Evolutionary conservation across 2,113 vertebrate species (phyloP).

Genomic region (Lycaon pictus): DNA sequence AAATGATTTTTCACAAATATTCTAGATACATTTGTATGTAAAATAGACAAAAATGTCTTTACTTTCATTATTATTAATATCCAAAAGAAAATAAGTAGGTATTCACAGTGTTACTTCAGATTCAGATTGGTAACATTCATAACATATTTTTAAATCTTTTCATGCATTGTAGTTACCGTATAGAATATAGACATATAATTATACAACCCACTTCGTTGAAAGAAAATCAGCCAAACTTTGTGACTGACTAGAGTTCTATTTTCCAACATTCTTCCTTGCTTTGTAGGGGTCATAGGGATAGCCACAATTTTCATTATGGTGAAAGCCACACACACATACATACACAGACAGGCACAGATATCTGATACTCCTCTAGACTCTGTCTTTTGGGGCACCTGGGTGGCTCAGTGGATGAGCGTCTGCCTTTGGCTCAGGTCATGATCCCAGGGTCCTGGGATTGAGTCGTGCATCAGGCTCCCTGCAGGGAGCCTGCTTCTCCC

Average conservation of each 20-base stretch:
- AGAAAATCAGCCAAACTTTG: background rate
- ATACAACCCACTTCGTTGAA: background rate
- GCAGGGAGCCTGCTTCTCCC: too few relatives aligned
- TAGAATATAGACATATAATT: background rate
- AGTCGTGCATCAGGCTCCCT: too few relatives aligned
- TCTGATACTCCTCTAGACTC: background rate
- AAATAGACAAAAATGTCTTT: conserved; percentile 12
- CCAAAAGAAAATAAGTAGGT: background rate
- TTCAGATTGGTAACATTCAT: background rate
- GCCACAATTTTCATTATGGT: background rate
- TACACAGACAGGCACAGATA: background rate
- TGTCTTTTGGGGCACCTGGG: background rate
- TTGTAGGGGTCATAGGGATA: background rate
- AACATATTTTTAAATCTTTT: background rate
- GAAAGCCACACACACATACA: background rate
- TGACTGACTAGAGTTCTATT: background rate
- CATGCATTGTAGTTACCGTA: background rate
- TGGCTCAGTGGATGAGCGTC: too few relatives aligned
- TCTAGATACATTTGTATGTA: background rate
- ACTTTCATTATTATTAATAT: background rate
- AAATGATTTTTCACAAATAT: conserved; percentile 34
- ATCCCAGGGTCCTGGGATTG: too few relatives aligned
- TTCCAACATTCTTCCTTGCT: background rate
- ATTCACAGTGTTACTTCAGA: background rate
- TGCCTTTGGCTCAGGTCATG: too few relatives aligned